These are phyloP conservation scores for Danio jaintianensis DNA, from an alignment of 2,797 vertebrate genomes.

Conservation along the genomic window DNA sequence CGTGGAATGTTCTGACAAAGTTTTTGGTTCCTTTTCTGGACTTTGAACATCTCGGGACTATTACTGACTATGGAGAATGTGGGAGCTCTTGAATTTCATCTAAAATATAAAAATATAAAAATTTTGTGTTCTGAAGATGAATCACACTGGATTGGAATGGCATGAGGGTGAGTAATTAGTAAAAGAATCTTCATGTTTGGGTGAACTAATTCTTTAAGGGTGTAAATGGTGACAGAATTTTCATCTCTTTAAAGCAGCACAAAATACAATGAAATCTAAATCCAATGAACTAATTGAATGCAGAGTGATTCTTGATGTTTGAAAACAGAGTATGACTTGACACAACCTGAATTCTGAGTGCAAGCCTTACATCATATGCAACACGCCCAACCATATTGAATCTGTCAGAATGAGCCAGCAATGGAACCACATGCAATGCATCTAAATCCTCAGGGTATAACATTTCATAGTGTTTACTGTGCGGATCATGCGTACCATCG, in stretches of 20 bases:
- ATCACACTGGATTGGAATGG: no score
- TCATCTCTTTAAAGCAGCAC: background rate
- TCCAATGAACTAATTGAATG: background rate
- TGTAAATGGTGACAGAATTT: no score
- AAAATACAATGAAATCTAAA: background rate
- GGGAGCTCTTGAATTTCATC: no score
- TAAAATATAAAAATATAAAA: no score
- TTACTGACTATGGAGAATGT: no score
- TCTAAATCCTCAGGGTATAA: background rate
- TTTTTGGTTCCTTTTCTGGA: no score
- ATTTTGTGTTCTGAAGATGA: no score
- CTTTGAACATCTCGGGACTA: no score
- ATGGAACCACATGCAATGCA: background rate
- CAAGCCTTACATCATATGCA: slow-evolving; percentile 5
- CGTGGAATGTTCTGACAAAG: no score
- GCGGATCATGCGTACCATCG: slow-evolving; percentile 9
- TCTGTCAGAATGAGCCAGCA: background rate
- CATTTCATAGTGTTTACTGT: slow-evolving; percentile 7
- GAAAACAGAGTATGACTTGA: background rate
- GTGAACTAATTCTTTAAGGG: no score
- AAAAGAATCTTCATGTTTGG: no score
- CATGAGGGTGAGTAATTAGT: no score
- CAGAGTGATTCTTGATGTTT: background rate
- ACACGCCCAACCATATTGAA: background rate
- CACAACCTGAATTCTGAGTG: background rate